Evolutionary conservation across 2,797 vertebrate species (phyloP), one percentile per base, ranked within the genome.

Genomic region (Diplodus sargus): DNA sequence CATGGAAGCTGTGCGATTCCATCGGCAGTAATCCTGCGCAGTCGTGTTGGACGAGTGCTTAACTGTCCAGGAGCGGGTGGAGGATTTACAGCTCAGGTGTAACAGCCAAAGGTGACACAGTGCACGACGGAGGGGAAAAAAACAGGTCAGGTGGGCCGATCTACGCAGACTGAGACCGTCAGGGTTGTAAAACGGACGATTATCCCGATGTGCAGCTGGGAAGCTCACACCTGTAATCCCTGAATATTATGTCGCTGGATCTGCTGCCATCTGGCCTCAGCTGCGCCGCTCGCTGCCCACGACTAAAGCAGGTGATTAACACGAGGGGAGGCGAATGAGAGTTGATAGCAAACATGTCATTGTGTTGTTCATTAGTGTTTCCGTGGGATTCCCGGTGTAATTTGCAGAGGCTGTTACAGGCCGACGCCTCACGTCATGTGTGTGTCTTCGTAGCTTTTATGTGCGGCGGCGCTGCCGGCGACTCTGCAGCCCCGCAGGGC

Each of bases 181-280:
- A 4, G 59, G 70, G 56, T 80, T 67, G 42, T 49, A 51, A 76
- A 74, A 57, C 1, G 14, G 63, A 69, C 23, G 43, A 57, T 69
- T 79, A 75, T 81, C 52, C 66, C n/a, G 48, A 61, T 28, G 39
- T 64, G 69, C 68, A 51, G 53, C 67, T 47, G 48, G n/a, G 49
- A 57, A n/a, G 65, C 65, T 86, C 83, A 78, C 79, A 79, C 79
- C 82, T 86, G 74, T 87, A 85, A 84, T 84, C 85, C 59, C 28
- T 49, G n/a, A 53, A 69, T 73, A 71, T 76, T 28, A 70, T 74
- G 70, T 49, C 28, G 23, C 39, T 43, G 56, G 56, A 43, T 59
- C 18, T 25, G 60, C 74, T 10, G 28, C 15, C 63, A 18, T 53
- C 42, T 58, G 45, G 67, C 30, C 14, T 16, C 49, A 52, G 65